A percentile compares a stretch with the other conserved stretches of the same genome.
Evolutionary conservation across 2,113 vertebrate species (phyloP).

Genomic region (Mus pahari): DNA sequence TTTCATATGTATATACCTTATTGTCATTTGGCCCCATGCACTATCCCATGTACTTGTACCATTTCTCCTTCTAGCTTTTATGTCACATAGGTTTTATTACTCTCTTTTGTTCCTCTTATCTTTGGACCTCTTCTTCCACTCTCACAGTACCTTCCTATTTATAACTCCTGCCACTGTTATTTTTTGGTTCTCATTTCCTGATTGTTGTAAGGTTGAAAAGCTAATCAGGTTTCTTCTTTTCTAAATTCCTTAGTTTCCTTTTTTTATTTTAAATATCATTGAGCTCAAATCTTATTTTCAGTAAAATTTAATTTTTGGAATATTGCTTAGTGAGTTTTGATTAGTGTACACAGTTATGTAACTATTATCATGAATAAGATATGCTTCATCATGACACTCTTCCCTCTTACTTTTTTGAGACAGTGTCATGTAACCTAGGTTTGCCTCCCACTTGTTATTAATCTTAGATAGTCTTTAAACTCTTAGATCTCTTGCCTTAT

Average conservation of each 20-base stretch:
- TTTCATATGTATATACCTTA: neutral
- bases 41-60: neutral
- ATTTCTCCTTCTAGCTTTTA: neutral
- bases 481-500: neutral
- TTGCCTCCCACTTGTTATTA: neutral
- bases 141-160: neutral
- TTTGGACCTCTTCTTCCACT: neutral
- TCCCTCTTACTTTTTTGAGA: neutral
- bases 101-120: neutral
- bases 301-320: neutral
- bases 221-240: neutral
- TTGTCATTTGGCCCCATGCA: neutral
- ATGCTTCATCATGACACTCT: too few relatives aligned
- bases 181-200: slow-evolving; percentile 23
- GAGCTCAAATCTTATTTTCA: neutral
- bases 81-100: neutral
- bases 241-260: neutral
- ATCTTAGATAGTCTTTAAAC: neutral
- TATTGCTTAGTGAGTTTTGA: neutral
- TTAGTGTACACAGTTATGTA: neutral
- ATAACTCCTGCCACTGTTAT: neutral
- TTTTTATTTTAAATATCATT: neutral
- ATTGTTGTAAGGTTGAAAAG: neutral
- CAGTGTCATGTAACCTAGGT: neutral
- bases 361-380: neutral